Conservation (phyloP, 2,888 invertebrate genomes). For the Carterocephalus palaemon region DNA sequence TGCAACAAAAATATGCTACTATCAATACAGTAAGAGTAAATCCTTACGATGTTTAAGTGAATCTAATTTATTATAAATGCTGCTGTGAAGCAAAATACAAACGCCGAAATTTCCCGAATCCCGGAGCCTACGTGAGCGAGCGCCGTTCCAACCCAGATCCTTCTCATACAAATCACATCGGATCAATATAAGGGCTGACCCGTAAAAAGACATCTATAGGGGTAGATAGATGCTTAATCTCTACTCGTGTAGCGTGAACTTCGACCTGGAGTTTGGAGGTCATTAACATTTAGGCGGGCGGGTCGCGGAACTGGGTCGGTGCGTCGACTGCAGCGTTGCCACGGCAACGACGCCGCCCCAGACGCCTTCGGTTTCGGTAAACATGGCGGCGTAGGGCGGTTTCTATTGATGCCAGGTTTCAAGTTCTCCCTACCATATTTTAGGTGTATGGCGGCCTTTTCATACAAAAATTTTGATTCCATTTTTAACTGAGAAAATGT, state of each 20-base stretch:
- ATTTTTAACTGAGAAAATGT: too few relatives aligned
- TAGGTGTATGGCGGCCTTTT: too few relatives aligned
- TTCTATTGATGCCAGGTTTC: conserved; percentile 7
- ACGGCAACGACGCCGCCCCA: conserved; percentile 53
- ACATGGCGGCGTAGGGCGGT: conserved; percentile 36
- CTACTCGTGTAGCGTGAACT: conserved; percentile 76
- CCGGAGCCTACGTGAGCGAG: conserved; percentile 40
- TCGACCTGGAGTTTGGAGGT: conserved; percentile 79
- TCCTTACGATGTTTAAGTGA: too few relatives aligned
- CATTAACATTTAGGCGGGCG: conserved; percentile 76
- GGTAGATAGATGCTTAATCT: conserved; percentile 55
- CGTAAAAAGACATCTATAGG: conserved; percentile 54
- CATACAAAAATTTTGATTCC: too few relatives aligned
- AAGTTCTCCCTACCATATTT: too few relatives aligned
- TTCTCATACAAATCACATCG: conserved; percentile 48
- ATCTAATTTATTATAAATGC: too few relatives aligned
- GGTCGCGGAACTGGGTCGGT: conserved; percentile 67
- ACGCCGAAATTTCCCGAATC: too few relatives aligned
- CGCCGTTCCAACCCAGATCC: conserved; percentile 63
- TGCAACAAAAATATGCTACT: too few relatives aligned
- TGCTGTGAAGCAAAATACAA: background rate
- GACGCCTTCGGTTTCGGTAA: conserved; percentile 36
- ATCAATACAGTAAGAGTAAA: too few relatives aligned
- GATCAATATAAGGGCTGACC: conserved; percentile 75
- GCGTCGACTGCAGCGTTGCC: conserved; percentile 64